Evolutionary conservation across 2,888 invertebrate species (phyloP), one percentile per base, ranked within the genome.

Genomic region (Heteromyza rotundicornis): DNA sequence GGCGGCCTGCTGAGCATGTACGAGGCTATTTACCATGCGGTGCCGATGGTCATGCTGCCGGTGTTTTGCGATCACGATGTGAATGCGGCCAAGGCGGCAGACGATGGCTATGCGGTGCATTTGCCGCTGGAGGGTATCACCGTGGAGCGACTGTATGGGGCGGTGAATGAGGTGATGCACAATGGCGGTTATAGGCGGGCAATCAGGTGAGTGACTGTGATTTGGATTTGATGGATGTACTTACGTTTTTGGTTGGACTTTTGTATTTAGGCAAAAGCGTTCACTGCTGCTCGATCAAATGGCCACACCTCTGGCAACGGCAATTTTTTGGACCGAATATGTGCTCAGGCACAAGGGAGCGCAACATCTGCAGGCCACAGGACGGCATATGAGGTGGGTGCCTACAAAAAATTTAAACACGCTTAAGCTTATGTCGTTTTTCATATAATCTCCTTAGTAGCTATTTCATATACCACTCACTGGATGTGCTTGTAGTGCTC

Each of bases 241-340:
- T 47, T 19, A 3, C 17, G 3, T 20, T 20, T 40, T 40, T n/a
- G n/a, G n/a, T n/a, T n/a, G n/a, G 10, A n/a, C 7, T 19, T 47
- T 47, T 20, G 5, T 47, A 20, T 47, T 2, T 14, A 47, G 17
- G 20, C 7, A n/a, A 17, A 57, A 59, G 22, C 57, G 65, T 27
- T 73, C 84, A 17, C 79, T 91, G 2, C 79, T 92, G 8, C 85
- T 87, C 69, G 91, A 92, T 75, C 90, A 92, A 70, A 88, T 89
- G 49, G 88, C 90, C 72, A 86, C 88, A 2, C 90, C 92, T 0
- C 82, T 90, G 65, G 89, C 90, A 68, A 85, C 89, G 68, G 92
- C 91, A 0, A 85, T 92, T 8, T 92, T 89, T 83, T 92, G 91
- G 91, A 92, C 92, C 0, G 93, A 94, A 76, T 92, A 92, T 72